A percentile compares a stretch with the other conserved stretches of the same genome.
Evolutionary conservation across 2,797 vertebrate species (phyloP).

Genomic region (Sebastes oblongus): DNA sequence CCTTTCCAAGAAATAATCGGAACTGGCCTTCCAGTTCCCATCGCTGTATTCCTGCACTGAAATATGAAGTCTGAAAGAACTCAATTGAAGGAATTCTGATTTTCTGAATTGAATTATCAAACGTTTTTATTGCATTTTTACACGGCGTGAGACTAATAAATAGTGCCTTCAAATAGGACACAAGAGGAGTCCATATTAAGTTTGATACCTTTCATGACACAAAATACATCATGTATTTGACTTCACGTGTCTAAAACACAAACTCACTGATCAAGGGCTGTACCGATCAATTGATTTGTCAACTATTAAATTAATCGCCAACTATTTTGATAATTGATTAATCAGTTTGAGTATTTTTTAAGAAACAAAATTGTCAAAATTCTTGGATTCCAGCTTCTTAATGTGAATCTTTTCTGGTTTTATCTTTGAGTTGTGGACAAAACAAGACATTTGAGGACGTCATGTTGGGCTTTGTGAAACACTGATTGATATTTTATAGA

Average conservation of each 20-base stretch:
- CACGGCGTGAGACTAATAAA: background rate
- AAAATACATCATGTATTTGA: background rate
- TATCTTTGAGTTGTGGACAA: no score
- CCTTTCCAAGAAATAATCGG: conserved; percentile 63
- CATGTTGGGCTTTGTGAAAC: no score
- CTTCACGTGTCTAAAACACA: background rate
- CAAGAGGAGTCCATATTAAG: background rate
- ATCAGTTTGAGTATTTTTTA: no score
- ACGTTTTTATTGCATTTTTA: background rate
- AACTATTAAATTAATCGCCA: no score
- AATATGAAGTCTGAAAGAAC: conserved; percentile 26
- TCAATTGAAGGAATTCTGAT: conserved; percentile 21
- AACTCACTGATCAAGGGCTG: no score
- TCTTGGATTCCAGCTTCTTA: no score
- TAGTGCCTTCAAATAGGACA: background rate
- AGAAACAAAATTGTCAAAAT: no score
- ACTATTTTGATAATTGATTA: no score
- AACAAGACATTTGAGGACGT: no score
- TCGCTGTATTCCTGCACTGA: conserved; percentile 26
- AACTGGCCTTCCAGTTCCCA: conserved; percentile 57
- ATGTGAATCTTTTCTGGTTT: no score
- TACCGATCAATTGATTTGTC: background rate
- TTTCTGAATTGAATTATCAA: conserved; percentile 6
- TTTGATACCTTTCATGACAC: background rate
- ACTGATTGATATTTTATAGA: no score